phyloP scores from a whole-genome alignment of 2,888 invertebrate species.

The Isoperla grammatica region DNA sequence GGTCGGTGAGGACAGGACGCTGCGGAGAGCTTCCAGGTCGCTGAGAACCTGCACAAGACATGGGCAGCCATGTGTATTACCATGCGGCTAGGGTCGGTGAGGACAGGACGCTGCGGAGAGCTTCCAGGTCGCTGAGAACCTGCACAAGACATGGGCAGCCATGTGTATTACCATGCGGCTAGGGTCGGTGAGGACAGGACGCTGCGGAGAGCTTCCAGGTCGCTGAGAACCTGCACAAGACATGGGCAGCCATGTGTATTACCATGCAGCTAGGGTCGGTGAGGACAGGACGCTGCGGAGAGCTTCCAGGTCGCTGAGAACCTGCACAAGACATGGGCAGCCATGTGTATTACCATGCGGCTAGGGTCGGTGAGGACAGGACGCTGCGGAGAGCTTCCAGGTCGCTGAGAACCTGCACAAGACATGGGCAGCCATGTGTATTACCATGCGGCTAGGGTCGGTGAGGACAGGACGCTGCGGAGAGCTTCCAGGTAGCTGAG shows the following conservation, averaged over 20 bases:
- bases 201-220: conserved; percentile 50
- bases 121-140: conserved; percentile 45
- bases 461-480: conserved; percentile 55
- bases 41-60: conserved; percentile 49
- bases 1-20: conserved; percentile 53
- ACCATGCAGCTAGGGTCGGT: conserved; percentile 56
- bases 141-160: conserved; percentile 61
- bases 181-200: conserved; percentile 54
- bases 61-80: conserved; percentile 69
- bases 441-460: conserved; percentile 53
- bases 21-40: conserved; percentile 50
- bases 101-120: conserved; percentile 51
- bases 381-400: conserved; percentile 51
- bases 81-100: conserved; percentile 57
- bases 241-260: conserved; percentile 67
- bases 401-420: conserved; percentile 43
- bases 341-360: conserved; percentile 65
- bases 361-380: conserved; percentile 53
- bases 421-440: conserved; percentile 72
- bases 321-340: conserved; percentile 59
- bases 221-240: conserved; percentile 47
- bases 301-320: conserved; percentile 45
- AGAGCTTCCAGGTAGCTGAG: conserved; percentile 48
- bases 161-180: conserved; percentile 64
- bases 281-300: conserved; percentile 55